A percentile compares a stretch with the other conserved stretches of the same genome.
Conservation (phyloP, 1,140 invertebrate genomes). For the Trichonephila inaurata region DNA sequence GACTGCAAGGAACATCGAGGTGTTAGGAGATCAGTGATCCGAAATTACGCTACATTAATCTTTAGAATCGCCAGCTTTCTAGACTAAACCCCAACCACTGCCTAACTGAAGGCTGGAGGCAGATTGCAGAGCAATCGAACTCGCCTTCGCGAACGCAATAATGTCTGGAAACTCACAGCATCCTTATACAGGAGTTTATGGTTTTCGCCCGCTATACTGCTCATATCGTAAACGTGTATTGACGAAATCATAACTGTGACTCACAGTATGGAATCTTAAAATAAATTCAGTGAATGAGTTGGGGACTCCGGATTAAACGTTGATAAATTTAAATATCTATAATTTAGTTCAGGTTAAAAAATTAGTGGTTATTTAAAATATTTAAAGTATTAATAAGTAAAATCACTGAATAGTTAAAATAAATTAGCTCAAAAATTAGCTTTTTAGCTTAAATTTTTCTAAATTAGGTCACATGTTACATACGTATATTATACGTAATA, state of each 20-base stretch:
- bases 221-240: slow-evolving; percentile 28
- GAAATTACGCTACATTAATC: slow-evolving; percentile 68
- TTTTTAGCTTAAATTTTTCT: no score
- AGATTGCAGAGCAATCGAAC: slow-evolving; percentile 36
- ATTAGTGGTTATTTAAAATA: no score
- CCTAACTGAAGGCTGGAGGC: slow-evolving; percentile 21
- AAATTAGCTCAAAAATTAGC: no score
- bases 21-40: slow-evolving; percentile 42
- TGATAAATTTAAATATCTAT: background rate
- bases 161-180: slow-evolving; percentile 48
- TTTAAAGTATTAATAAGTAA: no score
- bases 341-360: no score
- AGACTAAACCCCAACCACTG: background rate
- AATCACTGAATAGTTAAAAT: no score
- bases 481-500: no score
- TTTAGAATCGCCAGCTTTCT: slow-evolving; percentile 27
- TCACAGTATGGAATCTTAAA: background rate
- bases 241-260: background rate
- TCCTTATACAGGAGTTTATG: slow-evolving; percentile 47
- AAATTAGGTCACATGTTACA: no score
- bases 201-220: background rate
- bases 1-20: slow-evolving; percentile 49
- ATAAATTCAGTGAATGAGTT: background rate
- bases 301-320: background rate
- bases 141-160: slow-evolving; percentile 26